Base-by-base conservation (phyloP, 2,113 vertebrate genomes). In the Cairina moschata region DNA sequence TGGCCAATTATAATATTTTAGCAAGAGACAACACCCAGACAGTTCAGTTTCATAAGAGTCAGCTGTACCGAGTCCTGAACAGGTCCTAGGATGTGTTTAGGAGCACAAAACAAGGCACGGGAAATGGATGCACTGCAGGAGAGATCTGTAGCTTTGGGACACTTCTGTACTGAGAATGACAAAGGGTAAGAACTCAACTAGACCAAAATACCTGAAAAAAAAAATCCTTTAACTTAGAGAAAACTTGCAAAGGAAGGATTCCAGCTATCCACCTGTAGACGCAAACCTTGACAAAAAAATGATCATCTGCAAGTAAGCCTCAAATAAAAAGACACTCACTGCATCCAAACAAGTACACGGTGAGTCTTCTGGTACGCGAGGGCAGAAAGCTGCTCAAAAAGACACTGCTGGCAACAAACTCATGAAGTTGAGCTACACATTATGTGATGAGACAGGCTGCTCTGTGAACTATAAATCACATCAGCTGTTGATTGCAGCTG, bases 1-100 rank as follows among this genome's bases (percentile, higher is more conserved):
- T 15, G 38, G 66, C 38, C 88, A 13, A 87, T 87, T 84, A 75
- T 7, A 68, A n/a, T 63, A 77, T 31, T 91, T 40, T 6, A 91
- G 83, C 5, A 82, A 48, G 13, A 95, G 81, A 91, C 95, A 89
- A 97, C 93, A 92, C 81, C 73, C 89, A 92, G 52, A 58, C 77
- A 83, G 63, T 38, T 89, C 58, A 56, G 77, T 84, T 95, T 78
- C 80, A 28, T 40, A 91, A 91, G 25, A 58, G 32, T 56, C 69
- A 73, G 32, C 52, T 60, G 2, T 7, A 86, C 92, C 73, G 91
- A 92, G 44, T 92, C 69, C 62, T 89, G 54, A 95, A 91, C 69
- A 83, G 40, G 28, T 73, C 31, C 55, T 38, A 7, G 14, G 59
- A 83, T 77, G 60, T 62, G 15, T 74, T 87, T 13, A 73, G 0